Base-by-base conservation (phyloP, 2,888 invertebrate species). In the Dynastes grantii region DNA sequence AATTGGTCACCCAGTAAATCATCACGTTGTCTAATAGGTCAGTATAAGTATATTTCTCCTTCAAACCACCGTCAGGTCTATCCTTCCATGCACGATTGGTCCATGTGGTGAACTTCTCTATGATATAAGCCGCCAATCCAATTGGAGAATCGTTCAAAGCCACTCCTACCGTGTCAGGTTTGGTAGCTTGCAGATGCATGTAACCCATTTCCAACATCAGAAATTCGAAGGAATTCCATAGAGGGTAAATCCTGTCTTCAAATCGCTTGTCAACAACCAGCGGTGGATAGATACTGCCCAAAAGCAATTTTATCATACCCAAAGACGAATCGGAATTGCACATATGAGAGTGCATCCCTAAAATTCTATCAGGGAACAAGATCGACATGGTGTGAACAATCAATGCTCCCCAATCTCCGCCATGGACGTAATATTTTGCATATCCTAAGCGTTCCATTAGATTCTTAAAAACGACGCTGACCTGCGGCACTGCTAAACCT, bases 61-160 rank as follows among this genome's bases (percentile, higher is more conserved):
- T 88, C 0, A 96, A 87, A 0, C 93, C 94, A 8, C 95, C 95
- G 82, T 95, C 94, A 0, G 88, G 85, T 51, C 88, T 86, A 27
- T 87, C 83, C 61, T 85, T 86, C 84, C 90, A 89, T 0, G 87
- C 85, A 0, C 85, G 85, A 85, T 92, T 90, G 0, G 94, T 95
- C 93, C 94, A 93, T 0, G 92, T 91, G 8, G 93, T 92, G 88
- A 95, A 96, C 86, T 97, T 97, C 84, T 97, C 97, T 3, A 97
- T 88, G 67, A 97, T 94, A 85, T 96, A 97, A 0, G 95, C 95
- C 0, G 96, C 96, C 78, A 97, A 87, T 0, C 96, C 96, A 0
- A 94, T 91, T 0, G 97, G 97, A 0, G 94, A 94, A 82, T 95
- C 93, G 29, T 90, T 89, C 51, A 96, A 86, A 0, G 90, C 93